Conservation (phyloP, 2,888 invertebrate species). For the Ochropleura leucogaster region DNA sequence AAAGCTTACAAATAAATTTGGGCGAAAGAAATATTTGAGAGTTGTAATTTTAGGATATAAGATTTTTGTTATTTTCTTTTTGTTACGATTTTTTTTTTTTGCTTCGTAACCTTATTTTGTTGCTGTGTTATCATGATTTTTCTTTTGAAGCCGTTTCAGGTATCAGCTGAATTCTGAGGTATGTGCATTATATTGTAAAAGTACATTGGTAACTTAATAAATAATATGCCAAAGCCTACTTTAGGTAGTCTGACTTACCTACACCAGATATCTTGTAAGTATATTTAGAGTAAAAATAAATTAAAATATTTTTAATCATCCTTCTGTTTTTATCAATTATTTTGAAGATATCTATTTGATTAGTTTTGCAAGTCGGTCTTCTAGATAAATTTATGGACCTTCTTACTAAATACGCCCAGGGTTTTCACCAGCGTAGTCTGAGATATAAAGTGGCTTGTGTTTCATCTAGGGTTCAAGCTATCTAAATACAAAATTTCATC, state of each 20-base stretch:
- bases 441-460: too few species aligned
- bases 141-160: constrained; percentile 23
- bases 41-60: constrained; percentile 58
- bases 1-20: constrained; percentile 66
- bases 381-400: not conserved
- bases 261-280: not conserved
- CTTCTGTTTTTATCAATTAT: not conserved
- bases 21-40: constrained; percentile 52
- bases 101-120: constrained; percentile 18
- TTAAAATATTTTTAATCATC: not conserved
- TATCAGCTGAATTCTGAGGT: constrained; percentile 1
- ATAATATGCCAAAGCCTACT: not conserved
- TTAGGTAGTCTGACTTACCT: not conserved
- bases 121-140: constrained; percentile 12
- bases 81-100: not conserved
- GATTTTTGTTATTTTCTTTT: constrained; percentile 12
- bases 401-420: too few species aligned
- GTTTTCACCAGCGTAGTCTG: too few species aligned
- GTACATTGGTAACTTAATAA: not conserved
- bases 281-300: not conserved
- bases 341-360: not conserved
- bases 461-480: too few species aligned
- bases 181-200: constrained; percentile 16
- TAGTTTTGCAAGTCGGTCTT: not conserved
- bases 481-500: too few species aligned